A percentile compares a stretch with the other conserved stretches of the same genome.
phyloP scores from a whole-genome alignment of 2,888 invertebrate genomes.

The Autographa pulchrina region DNA sequence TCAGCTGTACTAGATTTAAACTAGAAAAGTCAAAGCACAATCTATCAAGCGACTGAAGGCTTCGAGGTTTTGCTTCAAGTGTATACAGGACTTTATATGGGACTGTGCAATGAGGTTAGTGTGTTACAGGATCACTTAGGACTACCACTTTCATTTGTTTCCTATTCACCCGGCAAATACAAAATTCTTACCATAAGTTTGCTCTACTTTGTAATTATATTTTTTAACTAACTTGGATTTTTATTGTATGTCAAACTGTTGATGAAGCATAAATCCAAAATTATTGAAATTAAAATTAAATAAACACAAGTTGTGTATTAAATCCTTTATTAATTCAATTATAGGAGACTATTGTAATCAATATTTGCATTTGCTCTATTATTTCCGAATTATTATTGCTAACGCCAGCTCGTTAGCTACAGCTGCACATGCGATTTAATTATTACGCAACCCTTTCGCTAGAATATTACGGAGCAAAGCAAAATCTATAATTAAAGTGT shows the following conservation, averaged over 20 bases:
- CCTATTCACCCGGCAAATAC: not conserved
- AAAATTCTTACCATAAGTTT: too few species aligned
- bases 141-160: not conserved
- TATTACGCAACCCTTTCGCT: conserved; percentile 4
- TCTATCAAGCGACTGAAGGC: not conserved
- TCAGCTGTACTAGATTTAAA: not conserved
- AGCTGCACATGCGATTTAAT: conserved; percentile 4
- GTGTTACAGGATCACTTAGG: not conserved
- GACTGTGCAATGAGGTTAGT: not conserved
- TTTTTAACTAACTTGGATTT: too few species aligned
- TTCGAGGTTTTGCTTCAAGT: not conserved
- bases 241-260: too few species aligned
- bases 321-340: too few species aligned
- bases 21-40: too few species aligned
- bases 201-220: too few species aligned
- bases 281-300: too few species aligned
- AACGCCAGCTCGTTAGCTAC: not conserved
- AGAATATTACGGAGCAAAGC: not conserved
- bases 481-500: not conserved
- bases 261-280: too few species aligned
- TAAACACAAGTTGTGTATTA: too few species aligned
- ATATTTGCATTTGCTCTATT: not conserved
- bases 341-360: not conserved
- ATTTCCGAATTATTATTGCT: not conserved
- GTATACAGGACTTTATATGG: not conserved